phyloP scores from a whole-genome alignment of 1,140 invertebrate genomes.

The Nebria ingens region DNA sequence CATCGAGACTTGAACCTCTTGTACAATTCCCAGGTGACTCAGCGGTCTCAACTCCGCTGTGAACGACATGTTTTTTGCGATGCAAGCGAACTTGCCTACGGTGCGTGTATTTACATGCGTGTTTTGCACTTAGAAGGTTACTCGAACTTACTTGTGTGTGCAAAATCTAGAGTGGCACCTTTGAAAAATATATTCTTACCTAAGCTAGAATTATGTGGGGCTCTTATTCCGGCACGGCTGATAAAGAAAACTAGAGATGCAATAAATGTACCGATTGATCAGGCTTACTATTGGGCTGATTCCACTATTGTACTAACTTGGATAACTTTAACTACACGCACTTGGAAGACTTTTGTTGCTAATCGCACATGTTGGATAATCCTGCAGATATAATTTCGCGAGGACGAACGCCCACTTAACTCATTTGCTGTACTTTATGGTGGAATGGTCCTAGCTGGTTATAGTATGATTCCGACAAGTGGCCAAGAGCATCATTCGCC shows the following conservation, averaged over 20 bases:
- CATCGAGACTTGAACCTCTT: background rate
- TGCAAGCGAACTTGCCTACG: constrained; percentile 18
- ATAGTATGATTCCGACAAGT: too few species aligned
- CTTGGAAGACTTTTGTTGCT: constrained; percentile 24
- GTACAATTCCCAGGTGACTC: background rate
- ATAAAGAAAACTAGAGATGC: constrained; percentile 15
- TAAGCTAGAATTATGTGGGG: constrained; percentile 34
- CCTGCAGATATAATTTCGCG: constrained; percentile 24
- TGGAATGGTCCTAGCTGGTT: constrained; percentile 21
- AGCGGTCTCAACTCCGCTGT: background rate
- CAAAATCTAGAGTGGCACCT: constrained; percentile 26
- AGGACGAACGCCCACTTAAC: constrained; percentile 15
- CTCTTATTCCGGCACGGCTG: constrained; percentile 25
- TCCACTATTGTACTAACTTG: constrained; percentile 23
- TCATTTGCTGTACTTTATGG: constrained; percentile 26
- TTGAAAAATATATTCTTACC: constrained; percentile 27
- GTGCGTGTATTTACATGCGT: constrained; percentile 19
- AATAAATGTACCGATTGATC: constrained; percentile 24
- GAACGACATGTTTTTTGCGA: constrained; percentile 21
- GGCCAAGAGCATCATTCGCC: too few species aligned
- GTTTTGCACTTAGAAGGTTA: background rate
- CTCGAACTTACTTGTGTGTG: constrained; percentile 19
- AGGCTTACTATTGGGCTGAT: constrained; percentile 20
- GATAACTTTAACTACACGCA: constrained; percentile 17
- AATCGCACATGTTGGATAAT: constrained; percentile 24